These are phyloP conservation scores for Apotomis betuletana DNA, from an alignment of 2,888 invertebrate species.

Conservation along the genomic window DNA sequence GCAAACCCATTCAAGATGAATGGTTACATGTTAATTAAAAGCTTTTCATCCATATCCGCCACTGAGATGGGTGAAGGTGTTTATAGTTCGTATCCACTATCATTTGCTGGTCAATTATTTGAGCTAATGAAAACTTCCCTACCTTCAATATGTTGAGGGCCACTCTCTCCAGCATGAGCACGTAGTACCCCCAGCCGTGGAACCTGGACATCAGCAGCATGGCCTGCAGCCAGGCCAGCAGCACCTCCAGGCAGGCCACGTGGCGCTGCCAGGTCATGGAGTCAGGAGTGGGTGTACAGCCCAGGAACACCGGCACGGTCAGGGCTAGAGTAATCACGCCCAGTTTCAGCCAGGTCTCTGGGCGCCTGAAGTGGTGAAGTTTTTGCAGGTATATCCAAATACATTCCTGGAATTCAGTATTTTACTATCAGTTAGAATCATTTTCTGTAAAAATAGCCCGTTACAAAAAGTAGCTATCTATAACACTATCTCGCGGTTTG, in stretches of 20 bases:
- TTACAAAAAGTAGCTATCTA: not conserved
- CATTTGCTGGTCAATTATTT: too few species aligned
- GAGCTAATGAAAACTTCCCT: too few species aligned
- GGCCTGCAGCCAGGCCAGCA: conserved; percentile 70
- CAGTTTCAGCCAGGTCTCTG: conserved; percentile 13
- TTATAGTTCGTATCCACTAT: too few species aligned
- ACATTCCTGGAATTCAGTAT: conserved; percentile 13
- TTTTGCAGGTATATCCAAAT: conserved; percentile 7
- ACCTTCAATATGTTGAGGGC: conserved; percentile 69
- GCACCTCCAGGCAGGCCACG: conserved; percentile 50
- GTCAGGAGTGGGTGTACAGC: not conserved
- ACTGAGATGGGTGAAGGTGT: too few species aligned
- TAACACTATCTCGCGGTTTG: not conserved
- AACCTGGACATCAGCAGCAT: conserved; percentile 68
- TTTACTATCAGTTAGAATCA: not conserved
- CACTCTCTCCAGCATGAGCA: conserved; percentile 73
- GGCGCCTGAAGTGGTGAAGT: not conserved
- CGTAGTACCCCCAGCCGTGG: conserved; percentile 68
- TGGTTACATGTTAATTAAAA: too few species aligned
- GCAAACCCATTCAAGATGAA: too few species aligned
- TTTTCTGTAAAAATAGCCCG: too few species aligned
- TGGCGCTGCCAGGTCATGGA: conserved; percentile 15
- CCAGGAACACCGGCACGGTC: not conserved
- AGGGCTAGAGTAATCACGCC: not conserved
- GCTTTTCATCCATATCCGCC: too few species aligned